Percentiles rank a stretch among this genome's conserved stretches.
Evolutionary conservation across 1,140 invertebrate species (phyloP).

Genomic region (Physella acuta): DNA sequence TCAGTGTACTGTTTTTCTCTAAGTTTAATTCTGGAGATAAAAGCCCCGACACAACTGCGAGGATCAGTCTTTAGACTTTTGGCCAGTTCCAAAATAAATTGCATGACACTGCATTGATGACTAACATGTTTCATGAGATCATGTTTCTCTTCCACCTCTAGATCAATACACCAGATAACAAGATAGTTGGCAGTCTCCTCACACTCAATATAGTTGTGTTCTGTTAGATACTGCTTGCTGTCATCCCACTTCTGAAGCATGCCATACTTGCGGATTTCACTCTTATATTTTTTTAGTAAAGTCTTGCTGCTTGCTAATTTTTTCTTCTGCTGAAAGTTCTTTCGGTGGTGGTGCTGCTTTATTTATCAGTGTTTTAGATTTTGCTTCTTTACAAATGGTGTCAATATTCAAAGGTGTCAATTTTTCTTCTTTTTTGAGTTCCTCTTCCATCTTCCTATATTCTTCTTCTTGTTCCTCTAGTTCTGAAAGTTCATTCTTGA

Average conservation of each 20-base stretch:
- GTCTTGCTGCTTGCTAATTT: slow-evolving; percentile 70
- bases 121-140: slow-evolving; percentile 94
- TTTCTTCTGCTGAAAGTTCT: slow-evolving; percentile 82
- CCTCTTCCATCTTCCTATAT: slow-evolving; percentile 75
- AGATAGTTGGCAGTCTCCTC: slow-evolving; percentile 98
- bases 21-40: slow-evolving; percentile 92
- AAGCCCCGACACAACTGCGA: slow-evolving; percentile 86
- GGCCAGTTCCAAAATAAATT: slow-evolving; percentile 95
- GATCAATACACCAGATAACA: slow-evolving; percentile 97
- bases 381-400: slow-evolving; percentile 96
- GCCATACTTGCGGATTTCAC: slow-evolving; percentile 86
- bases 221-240: slow-evolving; percentile 77
- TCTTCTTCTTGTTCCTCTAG: slow-evolving; percentile 75
- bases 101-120: slow-evolving; percentile 98
- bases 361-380: slow-evolving; percentile 93
- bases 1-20: slow-evolving; percentile 89
- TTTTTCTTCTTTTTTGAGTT: slow-evolving; percentile 88
- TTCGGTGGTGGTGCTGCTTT: slow-evolving; percentile 69
- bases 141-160: slow-evolving; percentile 97
- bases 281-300: slow-evolving; percentile 93
- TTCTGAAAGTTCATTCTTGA: slow-evolving; percentile 71
- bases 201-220: slow-evolving; percentile 81
- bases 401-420: slow-evolving; percentile 97
- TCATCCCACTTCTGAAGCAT: slow-evolving; percentile 92
- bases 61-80: slow-evolving; percentile 93